Evolutionary conservation across 2,888 invertebrate genomes (phyloP).

Genomic region (Pristionchus exspectatus): DNA sequence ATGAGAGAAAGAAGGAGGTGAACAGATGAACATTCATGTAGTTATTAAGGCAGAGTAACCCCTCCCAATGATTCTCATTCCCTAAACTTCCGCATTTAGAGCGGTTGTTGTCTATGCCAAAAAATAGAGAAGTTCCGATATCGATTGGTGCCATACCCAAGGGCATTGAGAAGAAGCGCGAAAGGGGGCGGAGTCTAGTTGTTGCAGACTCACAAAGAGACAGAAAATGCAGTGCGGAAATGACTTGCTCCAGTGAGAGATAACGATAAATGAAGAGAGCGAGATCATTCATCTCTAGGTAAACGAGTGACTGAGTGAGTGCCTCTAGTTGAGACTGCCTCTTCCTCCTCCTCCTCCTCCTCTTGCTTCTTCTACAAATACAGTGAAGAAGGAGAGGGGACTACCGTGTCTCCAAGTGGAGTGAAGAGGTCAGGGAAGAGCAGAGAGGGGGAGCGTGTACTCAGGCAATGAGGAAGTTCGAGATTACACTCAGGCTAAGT

Average conservation of each 20-base stretch:
- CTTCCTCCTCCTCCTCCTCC: not conserved
- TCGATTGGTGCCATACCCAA: not conserved
- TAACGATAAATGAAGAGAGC: not conserved
- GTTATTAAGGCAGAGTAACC: no score
- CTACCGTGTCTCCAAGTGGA: constrained; percentile 36
- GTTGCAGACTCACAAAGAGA: not conserved
- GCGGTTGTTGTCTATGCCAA: no score
- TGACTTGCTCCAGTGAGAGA: not conserved
- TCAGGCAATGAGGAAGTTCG: not conserved
- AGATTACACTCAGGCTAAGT: no score
- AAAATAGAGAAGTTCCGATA: not conserved
- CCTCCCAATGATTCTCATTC: no score
- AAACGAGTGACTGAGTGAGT: not conserved
- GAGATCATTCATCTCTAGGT: not conserved
- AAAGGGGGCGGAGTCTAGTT: not conserved
- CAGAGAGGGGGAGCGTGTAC: constrained; percentile 14
- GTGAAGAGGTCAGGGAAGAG: constrained; percentile 32
- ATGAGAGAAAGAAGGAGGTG: not conserved
- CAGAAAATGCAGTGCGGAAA: not conserved
- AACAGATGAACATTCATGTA: not conserved
- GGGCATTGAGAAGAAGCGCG: not conserved
- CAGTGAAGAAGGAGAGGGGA: not conserved
- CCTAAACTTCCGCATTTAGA: no score
- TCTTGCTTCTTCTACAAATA: constrained; percentile 46
- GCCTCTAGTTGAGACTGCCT: not conserved